Conservation (phyloP, 2,888 invertebrate genomes). For the Lycophotia porphyrea region DNA sequence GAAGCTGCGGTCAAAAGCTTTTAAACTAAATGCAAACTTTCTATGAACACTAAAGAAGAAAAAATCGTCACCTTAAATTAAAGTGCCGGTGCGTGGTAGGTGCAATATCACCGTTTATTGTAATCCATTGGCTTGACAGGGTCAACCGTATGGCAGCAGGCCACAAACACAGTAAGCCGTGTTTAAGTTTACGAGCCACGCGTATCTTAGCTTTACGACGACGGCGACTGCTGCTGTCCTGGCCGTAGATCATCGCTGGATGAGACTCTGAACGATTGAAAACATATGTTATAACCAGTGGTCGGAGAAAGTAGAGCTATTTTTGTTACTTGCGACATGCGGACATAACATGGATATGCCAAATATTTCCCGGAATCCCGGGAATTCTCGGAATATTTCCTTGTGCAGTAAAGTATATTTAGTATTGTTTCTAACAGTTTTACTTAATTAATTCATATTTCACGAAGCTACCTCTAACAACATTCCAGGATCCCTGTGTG, state of each 20-base stretch:
- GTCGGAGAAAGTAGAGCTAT: too few species aligned
- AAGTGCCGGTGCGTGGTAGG: conserved; percentile 43
- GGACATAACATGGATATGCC: too few species aligned
- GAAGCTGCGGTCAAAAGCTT: background rate
- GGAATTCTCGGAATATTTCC: too few species aligned
- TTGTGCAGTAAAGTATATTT: too few species aligned
- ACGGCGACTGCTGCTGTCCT: conserved; percentile 75
- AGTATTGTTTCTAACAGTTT: too few species aligned
- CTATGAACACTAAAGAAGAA: background rate
- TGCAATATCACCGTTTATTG: conserved; percentile 71
- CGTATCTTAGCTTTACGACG: conserved; percentile 86
- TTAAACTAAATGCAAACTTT: background rate
- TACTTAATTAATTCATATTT: too few species aligned
- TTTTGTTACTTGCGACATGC: too few species aligned
- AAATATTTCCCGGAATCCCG: too few species aligned
- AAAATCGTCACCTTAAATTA: background rate
- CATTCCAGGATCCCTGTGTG: too few species aligned
- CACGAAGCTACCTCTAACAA: too few species aligned
- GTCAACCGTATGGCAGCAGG: conserved; percentile 80
- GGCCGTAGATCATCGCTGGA: conserved; percentile 64
- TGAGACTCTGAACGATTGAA: conserved; percentile 29
- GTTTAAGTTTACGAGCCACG: conserved; percentile 85
- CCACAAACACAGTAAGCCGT: conserved; percentile 82
- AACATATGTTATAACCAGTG: background rate
- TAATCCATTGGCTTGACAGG: conserved; percentile 78